Conservation (phyloP, 2,797 vertebrate genomes). For the Tapirus indicus region DNA sequence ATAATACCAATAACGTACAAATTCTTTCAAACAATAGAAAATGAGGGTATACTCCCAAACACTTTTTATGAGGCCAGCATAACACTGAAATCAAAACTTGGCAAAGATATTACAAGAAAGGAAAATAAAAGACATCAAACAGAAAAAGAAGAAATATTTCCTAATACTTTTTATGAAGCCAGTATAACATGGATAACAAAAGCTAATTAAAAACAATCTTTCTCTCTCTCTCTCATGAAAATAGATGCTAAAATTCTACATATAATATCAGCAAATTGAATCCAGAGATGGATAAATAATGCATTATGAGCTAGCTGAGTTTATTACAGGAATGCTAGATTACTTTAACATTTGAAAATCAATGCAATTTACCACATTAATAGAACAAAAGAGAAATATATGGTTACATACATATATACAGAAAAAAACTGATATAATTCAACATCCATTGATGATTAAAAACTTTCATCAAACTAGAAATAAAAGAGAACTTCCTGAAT, state of each 20-base stretch:
- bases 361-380: not conserved
- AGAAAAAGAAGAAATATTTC: not conserved
- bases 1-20: not conserved
- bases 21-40: not conserved
- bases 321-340: not conserved
- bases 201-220: not conserved
- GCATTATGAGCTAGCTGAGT: not conserved
- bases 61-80: not conserved
- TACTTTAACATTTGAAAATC: not conserved
- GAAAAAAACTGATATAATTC: not conserved
- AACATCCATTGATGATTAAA: slow-evolving; percentile 32
- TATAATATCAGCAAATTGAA: not conserved
- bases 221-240: not conserved
- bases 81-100: not conserved
- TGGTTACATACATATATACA: not conserved
- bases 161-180: not conserved
- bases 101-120: not conserved
- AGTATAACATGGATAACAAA: not conserved
- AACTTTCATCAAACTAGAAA: not conserved
- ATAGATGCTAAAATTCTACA: slow-evolving; percentile 4
- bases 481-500: slow-evolving; percentile 5
- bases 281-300: not conserved
- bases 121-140: not conserved
- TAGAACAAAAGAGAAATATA: not conserved
- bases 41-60: not conserved